These are phyloP conservation scores for Drosophila mulleri DNA, from an alignment of 2,888 invertebrate genomes.

Conservation along the genomic window DNA sequence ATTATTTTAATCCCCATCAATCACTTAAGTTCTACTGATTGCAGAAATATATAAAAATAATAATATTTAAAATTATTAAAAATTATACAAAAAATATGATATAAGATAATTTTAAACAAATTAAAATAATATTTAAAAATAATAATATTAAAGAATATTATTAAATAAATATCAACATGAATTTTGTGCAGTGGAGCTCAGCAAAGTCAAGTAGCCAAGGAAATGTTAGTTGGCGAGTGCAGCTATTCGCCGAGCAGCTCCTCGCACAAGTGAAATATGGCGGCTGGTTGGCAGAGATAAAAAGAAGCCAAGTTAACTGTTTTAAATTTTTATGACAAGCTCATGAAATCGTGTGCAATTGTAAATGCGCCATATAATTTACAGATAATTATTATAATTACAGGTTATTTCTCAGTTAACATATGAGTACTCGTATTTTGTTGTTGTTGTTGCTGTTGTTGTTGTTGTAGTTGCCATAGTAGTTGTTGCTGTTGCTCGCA, in stretches of 20 bases:
- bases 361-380: conserved; percentile 77
- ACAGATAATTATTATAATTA: conserved; percentile 81
- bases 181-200: conserved; percentile 19
- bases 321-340: conserved; percentile 73
- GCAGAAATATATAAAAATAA: too few species aligned
- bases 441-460: conserved; percentile 19
- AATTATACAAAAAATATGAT: too few species aligned
- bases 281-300: conserved; percentile 49
- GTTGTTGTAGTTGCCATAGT: conserved; percentile 10
- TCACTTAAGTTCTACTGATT: too few species aligned
- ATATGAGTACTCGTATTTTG: conserved; percentile 41
- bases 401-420: conserved; percentile 76
- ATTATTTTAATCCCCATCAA: too few species aligned
- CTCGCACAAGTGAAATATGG: conserved; percentile 33
- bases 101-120: too few species aligned
- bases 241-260: conserved; percentile 25
- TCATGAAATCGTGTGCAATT: conserved; percentile 77
- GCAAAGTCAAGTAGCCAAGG: conserved; percentile 3
- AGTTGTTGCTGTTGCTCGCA: conserved; percentile 30
- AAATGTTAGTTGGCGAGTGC: conserved; percentile 23
- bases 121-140: too few species aligned
- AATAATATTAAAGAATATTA: too few species aligned
- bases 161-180: not conserved
- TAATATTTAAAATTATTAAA: too few species aligned
- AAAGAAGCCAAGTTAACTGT: conserved; percentile 53